Conservation (phyloP, 1,140 invertebrate species). For the Ladona fulva region DNA sequence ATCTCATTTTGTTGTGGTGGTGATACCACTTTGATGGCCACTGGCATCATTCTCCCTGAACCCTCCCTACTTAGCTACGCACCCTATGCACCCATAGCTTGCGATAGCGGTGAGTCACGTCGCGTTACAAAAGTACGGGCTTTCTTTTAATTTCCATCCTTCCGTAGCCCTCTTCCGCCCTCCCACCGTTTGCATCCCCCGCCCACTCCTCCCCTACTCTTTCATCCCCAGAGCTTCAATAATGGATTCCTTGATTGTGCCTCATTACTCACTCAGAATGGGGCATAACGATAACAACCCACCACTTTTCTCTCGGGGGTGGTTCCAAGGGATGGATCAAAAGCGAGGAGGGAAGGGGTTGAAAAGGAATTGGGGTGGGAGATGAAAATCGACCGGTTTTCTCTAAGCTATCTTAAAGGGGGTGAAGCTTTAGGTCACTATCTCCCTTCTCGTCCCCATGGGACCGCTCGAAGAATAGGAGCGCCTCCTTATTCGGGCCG, state of each 20-base stretch:
- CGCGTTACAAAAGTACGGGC: no score
- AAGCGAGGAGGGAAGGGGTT: not conserved
- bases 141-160: not conserved
- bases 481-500: not conserved
- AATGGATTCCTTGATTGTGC: slow-evolving; percentile 9
- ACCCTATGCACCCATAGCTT: no score
- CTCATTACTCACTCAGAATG: slow-evolving; percentile 9
- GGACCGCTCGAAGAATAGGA: not conserved
- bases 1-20: no score
- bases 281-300: slow-evolving; percentile 3
- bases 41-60: no score
- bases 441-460: not conserved
- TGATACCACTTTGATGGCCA: no score
- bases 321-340: not conserved
- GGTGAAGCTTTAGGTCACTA: not conserved
- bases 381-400: not conserved
- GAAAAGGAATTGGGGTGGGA: not conserved
- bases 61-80: no score
- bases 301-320: slow-evolving; percentile 2
- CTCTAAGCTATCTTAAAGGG: not conserved
- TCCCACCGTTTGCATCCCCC: not conserved
- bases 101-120: no score
- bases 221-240: not conserved
- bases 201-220: not conserved
- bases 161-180: not conserved